Base-by-base conservation (phyloP, 2,888 invertebrate species). In the Eupithecia subfuscata region DNA sequence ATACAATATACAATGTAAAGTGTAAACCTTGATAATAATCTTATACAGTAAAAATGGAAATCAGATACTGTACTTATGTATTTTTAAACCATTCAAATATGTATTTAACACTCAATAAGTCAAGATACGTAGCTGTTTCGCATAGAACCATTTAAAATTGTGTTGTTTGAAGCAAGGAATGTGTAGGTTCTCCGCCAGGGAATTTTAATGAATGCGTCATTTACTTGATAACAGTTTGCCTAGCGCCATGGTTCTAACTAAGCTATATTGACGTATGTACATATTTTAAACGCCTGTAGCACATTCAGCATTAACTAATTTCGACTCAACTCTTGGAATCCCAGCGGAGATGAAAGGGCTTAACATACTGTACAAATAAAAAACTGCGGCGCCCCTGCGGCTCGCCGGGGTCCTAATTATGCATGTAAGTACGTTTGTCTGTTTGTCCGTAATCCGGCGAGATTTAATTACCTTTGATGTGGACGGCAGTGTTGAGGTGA, bases 381-480 rank as follows among this genome's bases (percentile, higher is more conserved):
- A 60, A 60, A 60, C 0, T 25, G 56, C 56, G 56, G 4, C 56
- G 56, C 56, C 56, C 56, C 6, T 25, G 56, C 22, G 56, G 56
- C 56, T 60, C 12, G 56, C 22, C 56, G 25, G 56, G 56, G 12
- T 2, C 56, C 56, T 60, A 60, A 60, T 60, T 60, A 60, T 60
- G 56, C 25, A 60, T 60, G 52, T 22, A 22, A 56, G 52, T 56
- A 22, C 11, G 56, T 60, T 60, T 25, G 56, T 60, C 22, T 60
- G 56, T 60, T 25, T 25, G 56, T 60, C 12, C 56, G 56, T 60
- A 60, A 60, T 60, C 56, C 56, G 22, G 14, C 25, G 56, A 60
- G 56, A 60, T 60, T 60, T 60, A 25, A 60, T 25, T 60, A 60
- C 22, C 56, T 60, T 60, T 60, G 56, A 60, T 60, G 56, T 60